These are phyloP conservation scores for Lasioglossum villosulum DNA, from an alignment of 2,888 invertebrate species.

Conservation along the genomic window DNA sequence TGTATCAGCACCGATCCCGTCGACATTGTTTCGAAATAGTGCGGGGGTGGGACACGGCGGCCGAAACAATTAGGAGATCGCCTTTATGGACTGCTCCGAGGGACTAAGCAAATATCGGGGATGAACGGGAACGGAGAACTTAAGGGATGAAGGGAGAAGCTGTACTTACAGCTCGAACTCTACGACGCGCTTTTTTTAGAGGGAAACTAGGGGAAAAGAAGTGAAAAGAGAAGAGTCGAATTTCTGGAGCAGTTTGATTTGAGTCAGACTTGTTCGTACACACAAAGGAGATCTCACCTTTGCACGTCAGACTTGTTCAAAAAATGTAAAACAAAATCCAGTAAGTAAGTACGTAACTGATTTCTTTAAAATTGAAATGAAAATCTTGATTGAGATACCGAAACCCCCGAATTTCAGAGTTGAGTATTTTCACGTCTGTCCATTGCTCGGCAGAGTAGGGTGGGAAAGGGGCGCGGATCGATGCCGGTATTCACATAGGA, in stretches of 20 bases:
- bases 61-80: constrained; percentile 58
- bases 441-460: neutral
- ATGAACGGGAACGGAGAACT: constrained; percentile 21
- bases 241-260: neutral
- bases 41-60: constrained; percentile 18
- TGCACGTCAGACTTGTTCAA: too few species aligned
- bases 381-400: neutral
- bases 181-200: neutral
- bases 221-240: neutral
- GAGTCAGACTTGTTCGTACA: too few species aligned
- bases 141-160: neutral
- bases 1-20: constrained; percentile 39
- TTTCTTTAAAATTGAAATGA: too few species aligned
- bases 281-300: too few species aligned
- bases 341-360: too few species aligned
- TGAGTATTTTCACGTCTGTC: neutral
- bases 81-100: constrained; percentile 37
- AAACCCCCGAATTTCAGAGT: neutral
- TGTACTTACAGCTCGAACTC: neutral
- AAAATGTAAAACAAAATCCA: too few species aligned
- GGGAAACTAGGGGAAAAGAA: neutral
- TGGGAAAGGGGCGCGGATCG: constrained; percentile 16
- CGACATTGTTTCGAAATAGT: constrained; percentile 67
- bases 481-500: constrained; percentile 43
- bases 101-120: constrained; percentile 50